Percentiles rank a stretch among this genome's conserved stretches.
These are phyloP conservation scores for Gymnoscopelus braueri DNA, from an alignment of 2,797 vertebrate species.

Conservation along the genomic window DNA sequence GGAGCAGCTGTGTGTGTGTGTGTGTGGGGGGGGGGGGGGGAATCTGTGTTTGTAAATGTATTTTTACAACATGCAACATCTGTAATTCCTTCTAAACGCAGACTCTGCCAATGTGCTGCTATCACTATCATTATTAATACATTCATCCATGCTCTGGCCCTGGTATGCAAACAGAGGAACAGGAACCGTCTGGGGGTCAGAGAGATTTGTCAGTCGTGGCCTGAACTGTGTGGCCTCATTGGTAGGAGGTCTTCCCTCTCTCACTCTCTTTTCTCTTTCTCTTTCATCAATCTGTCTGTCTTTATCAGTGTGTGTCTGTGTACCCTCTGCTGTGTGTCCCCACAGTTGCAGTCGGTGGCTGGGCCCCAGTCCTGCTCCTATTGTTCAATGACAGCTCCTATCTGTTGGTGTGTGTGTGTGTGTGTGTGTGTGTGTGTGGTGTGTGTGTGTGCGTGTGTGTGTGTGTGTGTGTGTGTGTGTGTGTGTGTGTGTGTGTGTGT, in stretches of 20 bases:
- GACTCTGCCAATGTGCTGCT: constrained; percentile 19
- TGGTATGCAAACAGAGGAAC: constrained; percentile 31
- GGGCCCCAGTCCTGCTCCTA: constrained; percentile 36
- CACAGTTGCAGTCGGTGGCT: constrained; percentile 8
- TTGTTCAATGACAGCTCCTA: constrained; percentile 67
- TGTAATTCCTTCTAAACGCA: not conserved
- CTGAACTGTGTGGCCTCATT: constrained; percentile 66
- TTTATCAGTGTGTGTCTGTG: constrained; percentile 62
- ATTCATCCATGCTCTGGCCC: not conserved
- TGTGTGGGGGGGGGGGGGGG: no score
- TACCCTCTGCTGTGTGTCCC: constrained; percentile 30
- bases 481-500: constrained; percentile 1
- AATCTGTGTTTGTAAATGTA: no score
- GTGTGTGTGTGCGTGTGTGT: constrained; percentile 40
- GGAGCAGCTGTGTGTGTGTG: no score
- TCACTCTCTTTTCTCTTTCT: constrained; percentile 11
- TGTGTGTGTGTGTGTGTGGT: constrained; percentile 30
- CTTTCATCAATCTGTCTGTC: constrained; percentile 55
- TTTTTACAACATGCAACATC: constrained; percentile 41
- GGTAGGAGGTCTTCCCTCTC: constrained; percentile 61
- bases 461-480: constrained; percentile 9
- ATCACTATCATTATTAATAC: constrained; percentile 26
- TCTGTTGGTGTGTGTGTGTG: constrained; percentile 50
- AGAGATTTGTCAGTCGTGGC: constrained; percentile 44
- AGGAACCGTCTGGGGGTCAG: constrained; percentile 42